phyloP scores from a whole-genome alignment of 30 jellyfish, hydroid and myxozoan genomes.

The Nemopilema nomurai region DNA sequence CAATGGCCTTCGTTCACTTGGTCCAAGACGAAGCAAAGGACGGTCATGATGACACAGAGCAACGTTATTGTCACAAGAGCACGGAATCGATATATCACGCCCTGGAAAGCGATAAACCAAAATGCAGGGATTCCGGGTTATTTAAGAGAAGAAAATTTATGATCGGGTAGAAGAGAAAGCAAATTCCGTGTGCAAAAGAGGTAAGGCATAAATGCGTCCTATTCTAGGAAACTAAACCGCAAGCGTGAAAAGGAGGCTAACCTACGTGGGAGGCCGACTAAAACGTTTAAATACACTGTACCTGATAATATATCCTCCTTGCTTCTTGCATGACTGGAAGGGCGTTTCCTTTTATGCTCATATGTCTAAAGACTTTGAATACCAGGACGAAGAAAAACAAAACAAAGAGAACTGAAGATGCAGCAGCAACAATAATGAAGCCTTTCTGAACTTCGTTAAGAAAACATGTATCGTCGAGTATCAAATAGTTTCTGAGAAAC shows the following conservation, averaged over 20 bases:
- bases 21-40: conserved; percentile 88
- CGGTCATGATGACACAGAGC: conserved; percentile 78
- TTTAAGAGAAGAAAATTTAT: background rate
- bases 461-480: background rate
- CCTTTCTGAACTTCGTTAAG: conserved; percentile 59
- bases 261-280: background rate
- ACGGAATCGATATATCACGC: conserved; percentile 92
- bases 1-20: conserved; percentile 96
- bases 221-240: too few species aligned
- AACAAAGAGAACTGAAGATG: conserved; percentile 76
- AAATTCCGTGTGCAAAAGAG: too few species aligned
- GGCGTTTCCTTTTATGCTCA: conserved; percentile 83
- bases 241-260: background rate
- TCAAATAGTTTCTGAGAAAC: too few species aligned
- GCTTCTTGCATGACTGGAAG: conserved; percentile 98
- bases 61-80: conserved; percentile 86
- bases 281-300: background rate
- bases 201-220: too few species aligned
- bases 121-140: too few species aligned
- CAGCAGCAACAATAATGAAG: conserved; percentile 79
- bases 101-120: conserved; percentile 29
- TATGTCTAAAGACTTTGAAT: conserved; percentile 75
- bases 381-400: conserved; percentile 84
- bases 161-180: too few species aligned
- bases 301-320: conserved; percentile 90